phyloP scores from a whole-genome alignment of 1,140 invertebrate genomes.

The Leptinotarsa texana region DNA sequence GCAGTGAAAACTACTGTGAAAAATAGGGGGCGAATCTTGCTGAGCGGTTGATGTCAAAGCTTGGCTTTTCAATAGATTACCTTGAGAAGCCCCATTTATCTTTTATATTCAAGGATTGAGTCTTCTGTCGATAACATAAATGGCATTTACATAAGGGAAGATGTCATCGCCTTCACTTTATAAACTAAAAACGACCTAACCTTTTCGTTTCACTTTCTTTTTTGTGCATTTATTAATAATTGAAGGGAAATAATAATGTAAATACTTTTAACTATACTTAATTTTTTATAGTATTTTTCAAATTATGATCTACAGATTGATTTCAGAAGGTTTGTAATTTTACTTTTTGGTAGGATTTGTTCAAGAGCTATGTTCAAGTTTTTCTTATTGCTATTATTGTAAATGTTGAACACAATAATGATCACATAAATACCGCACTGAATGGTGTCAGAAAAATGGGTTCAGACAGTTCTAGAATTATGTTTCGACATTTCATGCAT shows the following conservation, averaged over 20 bases:
- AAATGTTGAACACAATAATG: conserved; percentile 1
- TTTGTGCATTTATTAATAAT: not conserved
- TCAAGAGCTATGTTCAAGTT: not conserved
- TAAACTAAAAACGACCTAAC: not conserved
- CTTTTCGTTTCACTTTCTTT: not conserved
- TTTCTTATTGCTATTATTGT: not conserved
- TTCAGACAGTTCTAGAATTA: not conserved
- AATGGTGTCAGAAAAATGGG: not conserved
- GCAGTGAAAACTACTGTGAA: no score
- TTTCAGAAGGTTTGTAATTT: conserved; percentile 1
- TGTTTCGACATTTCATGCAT: not conserved
- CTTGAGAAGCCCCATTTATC: no score
- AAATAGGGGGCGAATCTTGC: no score
- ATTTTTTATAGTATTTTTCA: not conserved
- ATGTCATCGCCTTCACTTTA: no score
- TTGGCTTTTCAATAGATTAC: no score
- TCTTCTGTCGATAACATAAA: no score
- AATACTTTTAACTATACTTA: not conserved
- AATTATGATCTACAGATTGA: not conserved
- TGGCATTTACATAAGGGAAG: no score
- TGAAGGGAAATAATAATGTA: not conserved
- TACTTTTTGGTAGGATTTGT: conserved; percentile 1
- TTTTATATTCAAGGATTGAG: no score
- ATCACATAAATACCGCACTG: not conserved
- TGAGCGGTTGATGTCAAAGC: no score